Percentiles rank a stretch among this genome's conserved stretches.
Evolutionary conservation across 1,140 invertebrate genomes (phyloP).

Genomic region (Drosophila ercepeae): DNA sequence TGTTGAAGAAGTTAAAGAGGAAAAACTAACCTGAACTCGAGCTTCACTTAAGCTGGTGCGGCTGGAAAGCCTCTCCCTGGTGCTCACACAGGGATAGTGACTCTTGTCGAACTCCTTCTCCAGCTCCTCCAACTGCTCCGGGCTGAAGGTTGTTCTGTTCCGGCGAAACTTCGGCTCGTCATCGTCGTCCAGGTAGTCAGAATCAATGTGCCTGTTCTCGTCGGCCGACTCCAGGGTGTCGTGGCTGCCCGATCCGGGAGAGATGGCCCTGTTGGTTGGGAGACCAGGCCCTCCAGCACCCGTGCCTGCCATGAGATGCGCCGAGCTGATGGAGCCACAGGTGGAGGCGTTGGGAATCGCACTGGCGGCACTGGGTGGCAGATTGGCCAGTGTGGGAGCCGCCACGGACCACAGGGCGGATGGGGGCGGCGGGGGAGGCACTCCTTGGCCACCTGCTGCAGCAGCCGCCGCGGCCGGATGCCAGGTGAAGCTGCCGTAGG

Average conservation of each 20-base stretch:
- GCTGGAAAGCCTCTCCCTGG: slow-evolving; percentile 94
- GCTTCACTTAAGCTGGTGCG: slow-evolving; percentile 98
- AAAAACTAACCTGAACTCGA: slow-evolving; percentile 94
- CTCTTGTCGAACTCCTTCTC: slow-evolving; percentile 98
- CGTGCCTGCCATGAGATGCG: slow-evolving; percentile 47
- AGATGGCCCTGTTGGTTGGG: slow-evolving; percentile 63
- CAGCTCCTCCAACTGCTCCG: slow-evolving; percentile 96
- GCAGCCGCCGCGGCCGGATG: slow-evolving; percentile 57
- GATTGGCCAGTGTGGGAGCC: slow-evolving; percentile 64
- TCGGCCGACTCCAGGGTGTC: slow-evolving; percentile 82
- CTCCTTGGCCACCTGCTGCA: slow-evolving; percentile 42
- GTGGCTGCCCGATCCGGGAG: slow-evolving; percentile 80
- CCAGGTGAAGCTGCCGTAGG: slow-evolving; percentile 86
- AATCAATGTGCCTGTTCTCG: slow-evolving; percentile 85
- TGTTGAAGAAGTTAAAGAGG: too few relatives aligned
- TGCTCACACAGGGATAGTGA: slow-evolving; percentile 97
- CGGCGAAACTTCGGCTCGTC: slow-evolving; percentile 95
- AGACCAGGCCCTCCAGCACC: slow-evolving; percentile 14
- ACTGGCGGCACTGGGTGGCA: slow-evolving; percentile 50
- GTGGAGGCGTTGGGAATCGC: slow-evolving; percentile 22
- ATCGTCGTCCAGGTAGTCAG: slow-evolving; percentile 89
- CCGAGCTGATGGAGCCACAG: slow-evolving; percentile 48
- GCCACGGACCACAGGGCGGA: slow-evolving; percentile 66
- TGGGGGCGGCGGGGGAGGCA: slow-evolving; percentile 52
- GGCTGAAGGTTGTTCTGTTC: slow-evolving; percentile 97